Conservation (phyloP, 2,797 vertebrate genomes). For the Chaenodraco wilsoni region DNA sequence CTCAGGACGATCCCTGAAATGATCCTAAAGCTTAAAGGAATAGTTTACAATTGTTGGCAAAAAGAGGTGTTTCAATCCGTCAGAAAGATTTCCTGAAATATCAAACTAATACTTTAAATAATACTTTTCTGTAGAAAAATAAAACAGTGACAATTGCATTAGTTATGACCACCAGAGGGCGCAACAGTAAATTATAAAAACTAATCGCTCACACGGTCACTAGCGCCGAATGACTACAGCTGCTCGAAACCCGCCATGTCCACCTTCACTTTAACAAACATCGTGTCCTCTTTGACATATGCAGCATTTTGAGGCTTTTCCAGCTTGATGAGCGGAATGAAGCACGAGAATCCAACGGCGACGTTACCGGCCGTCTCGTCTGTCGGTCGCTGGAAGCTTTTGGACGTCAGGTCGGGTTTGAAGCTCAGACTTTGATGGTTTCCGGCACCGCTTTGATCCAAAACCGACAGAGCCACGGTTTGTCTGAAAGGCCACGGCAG, state of each 20-base stretch:
- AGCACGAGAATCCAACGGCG: slow-evolving; percentile 88
- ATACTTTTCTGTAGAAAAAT: background rate
- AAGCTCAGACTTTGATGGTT: slow-evolving; percentile 87
- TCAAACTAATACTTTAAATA: background rate
- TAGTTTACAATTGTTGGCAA: background rate
- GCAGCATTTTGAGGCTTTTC: slow-evolving; percentile 80
- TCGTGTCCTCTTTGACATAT: slow-evolving; percentile 88
- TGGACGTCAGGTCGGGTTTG: slow-evolving; percentile 86
- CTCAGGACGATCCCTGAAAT: slow-evolving; percentile 15
- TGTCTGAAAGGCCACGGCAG: slow-evolving; percentile 92
- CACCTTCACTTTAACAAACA: slow-evolving; percentile 92
- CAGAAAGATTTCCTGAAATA: background rate
- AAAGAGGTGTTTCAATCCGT: background rate
- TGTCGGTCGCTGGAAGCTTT: slow-evolving; percentile 87
- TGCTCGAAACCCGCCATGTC: slow-evolving; percentile 89
- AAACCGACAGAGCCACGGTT: slow-evolving; percentile 87
- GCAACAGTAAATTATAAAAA: background rate
- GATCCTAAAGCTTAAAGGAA: background rate
- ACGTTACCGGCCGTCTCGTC: slow-evolving; percentile 84
- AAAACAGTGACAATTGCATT: background rate
- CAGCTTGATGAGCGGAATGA: slow-evolving; percentile 82
- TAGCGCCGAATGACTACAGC: slow-evolving; percentile 68
- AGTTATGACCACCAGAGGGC: background rate
- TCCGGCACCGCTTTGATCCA: slow-evolving; percentile 90
- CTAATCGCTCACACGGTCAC: background rate